These are phyloP conservation scores for Erethizon dorsatum DNA, from an alignment of 2,797 vertebrate species.

Conservation along the genomic window DNA sequence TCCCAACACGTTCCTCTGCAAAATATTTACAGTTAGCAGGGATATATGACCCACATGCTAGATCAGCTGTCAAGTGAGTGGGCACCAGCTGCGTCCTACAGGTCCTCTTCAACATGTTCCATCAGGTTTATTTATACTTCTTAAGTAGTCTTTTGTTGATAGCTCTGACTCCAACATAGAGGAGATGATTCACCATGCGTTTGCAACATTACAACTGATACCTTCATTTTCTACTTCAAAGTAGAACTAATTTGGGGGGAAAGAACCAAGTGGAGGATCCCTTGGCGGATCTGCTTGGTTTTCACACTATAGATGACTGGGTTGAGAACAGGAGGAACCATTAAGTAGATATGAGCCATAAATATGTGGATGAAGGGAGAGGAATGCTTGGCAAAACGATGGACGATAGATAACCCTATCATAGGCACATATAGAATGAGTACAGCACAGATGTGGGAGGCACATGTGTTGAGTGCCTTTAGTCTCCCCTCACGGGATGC, in stretches of 20 bases:
- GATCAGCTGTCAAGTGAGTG: neutral
- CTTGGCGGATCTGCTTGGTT: constrained; percentile 85
- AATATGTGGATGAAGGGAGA: constrained; percentile 82
- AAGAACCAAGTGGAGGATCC: constrained; percentile 13
- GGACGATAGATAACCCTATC: constrained; percentile 87
- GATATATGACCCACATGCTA: neutral
- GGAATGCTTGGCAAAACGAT: constrained; percentile 84
- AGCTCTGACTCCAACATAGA: neutral
- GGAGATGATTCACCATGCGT: neutral
- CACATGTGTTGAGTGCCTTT: constrained; percentile 87
- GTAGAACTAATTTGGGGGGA: neutral
- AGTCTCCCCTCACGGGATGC: constrained; percentile 71
- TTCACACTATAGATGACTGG: constrained; percentile 88
- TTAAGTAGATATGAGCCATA: constrained; percentile 86
- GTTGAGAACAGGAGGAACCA: constrained; percentile 87
- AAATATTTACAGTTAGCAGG: neutral
- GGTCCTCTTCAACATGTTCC: neutral
- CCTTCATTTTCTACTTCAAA: neutral
- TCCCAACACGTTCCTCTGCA: neutral
- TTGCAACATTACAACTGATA: neutral
- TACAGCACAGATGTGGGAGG: constrained; percentile 87
- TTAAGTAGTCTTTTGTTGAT: neutral
- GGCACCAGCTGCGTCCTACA: neutral
- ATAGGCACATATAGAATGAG: constrained; percentile 87
- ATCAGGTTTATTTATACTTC: neutral